Percentiles rank a stretch among this genome's conserved stretches.
phyloP scores from a whole-genome alignment of 2,113 vertebrate genomes.

The Cephalopholis sonnerati region DNA sequence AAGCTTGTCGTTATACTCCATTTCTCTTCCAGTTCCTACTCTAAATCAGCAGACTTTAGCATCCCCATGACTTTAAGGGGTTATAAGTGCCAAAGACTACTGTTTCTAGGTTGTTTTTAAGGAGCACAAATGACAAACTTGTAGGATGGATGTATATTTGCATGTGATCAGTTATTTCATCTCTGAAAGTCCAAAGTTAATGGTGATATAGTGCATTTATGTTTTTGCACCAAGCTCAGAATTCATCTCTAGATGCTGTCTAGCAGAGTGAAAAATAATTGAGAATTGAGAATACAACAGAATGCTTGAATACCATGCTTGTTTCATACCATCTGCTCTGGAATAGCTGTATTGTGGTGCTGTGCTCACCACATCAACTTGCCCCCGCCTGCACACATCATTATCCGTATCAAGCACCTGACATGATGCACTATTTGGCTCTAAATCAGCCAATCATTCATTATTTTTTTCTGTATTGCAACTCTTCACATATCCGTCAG shows the following conservation, averaged over 20 bases:
- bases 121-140: neutral
- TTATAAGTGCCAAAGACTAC: slow-evolving; percentile 44
- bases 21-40: slow-evolving; percentile 52
- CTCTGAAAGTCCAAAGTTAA: neutral
- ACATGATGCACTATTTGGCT: slow-evolving; percentile 28
- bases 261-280: neutral
- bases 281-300: neutral
- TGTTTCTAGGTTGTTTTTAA: slow-evolving; percentile 21
- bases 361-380: neutral
- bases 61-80: slow-evolving; percentile 22
- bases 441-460: slow-evolving; percentile 41
- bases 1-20: slow-evolving; percentile 57
- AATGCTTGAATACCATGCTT: neutral
- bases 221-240: neutral
- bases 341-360: neutral
- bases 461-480: neutral
- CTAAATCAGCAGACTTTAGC: slow-evolving; percentile 60
- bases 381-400: slow-evolving; percentile 6
- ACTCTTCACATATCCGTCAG: slow-evolving; percentile 16
- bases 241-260: neutral
- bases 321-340: neutral
- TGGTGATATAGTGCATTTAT: neutral
- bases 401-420: slow-evolving; percentile 58
- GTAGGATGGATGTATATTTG: neutral
- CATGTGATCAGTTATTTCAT: neutral